A percentile compares a stretch with the other conserved stretches of the same genome.
Conservation (phyloP, 35 echinoderm and acorn worm genomes). For the Heliocidaris tuberculata region DNA sequence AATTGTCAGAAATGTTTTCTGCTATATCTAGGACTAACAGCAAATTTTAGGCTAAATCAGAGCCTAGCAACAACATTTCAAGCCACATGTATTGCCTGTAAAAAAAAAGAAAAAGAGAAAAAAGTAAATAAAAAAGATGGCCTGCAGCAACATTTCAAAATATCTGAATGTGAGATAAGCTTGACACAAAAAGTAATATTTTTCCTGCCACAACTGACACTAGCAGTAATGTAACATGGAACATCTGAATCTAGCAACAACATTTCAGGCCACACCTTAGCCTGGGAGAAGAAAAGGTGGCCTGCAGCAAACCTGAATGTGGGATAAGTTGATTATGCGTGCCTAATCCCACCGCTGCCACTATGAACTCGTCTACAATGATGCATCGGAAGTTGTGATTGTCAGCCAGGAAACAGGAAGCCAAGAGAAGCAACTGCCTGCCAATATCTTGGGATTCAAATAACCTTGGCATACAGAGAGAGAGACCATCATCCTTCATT, state of each 20-base stretch:
- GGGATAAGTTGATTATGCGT: background rate
- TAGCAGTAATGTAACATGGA: too few species aligned
- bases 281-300: background rate
- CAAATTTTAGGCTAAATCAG: background rate
- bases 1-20: background rate
- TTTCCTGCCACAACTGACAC: too few species aligned
- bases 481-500: background rate
- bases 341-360: background rate
- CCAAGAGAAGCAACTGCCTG: constrained; percentile 22
- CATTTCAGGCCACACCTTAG: too few species aligned
- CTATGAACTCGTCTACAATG: constrained; percentile 12
- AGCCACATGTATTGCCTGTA: background rate
- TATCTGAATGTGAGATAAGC: background rate
- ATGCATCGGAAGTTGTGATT: constrained; percentile 44
- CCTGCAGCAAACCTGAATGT: background rate
- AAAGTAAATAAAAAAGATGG: background rate
- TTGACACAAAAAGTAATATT: background rate
- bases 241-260: too few species aligned
- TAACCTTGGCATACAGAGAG: constrained; percentile 40
- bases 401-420: constrained; percentile 44
- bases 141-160: background rate
- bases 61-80: background rate
- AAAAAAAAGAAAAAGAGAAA: background rate
- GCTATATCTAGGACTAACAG: background rate
- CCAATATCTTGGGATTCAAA: background rate